Evolutionary conservation across 2,888 invertebrate genomes (phyloP).

Genomic region (Leistus spinibarbis): DNA sequence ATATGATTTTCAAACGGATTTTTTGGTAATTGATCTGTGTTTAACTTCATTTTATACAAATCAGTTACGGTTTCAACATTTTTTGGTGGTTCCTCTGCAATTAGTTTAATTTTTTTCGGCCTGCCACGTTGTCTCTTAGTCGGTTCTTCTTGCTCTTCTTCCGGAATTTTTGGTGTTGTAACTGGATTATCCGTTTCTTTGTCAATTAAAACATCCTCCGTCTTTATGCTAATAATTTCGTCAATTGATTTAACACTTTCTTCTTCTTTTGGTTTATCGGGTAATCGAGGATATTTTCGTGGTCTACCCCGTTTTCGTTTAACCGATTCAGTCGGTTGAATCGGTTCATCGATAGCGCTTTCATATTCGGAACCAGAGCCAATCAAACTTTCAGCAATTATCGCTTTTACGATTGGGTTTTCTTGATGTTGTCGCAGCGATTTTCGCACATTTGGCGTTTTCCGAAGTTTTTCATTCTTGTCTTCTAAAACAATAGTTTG

Average conservation of each 20-base stretch:
- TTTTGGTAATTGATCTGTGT: constrained; percentile 13
- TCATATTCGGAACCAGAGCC: neutral
- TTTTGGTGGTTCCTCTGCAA: neutral
- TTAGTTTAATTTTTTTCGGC: neutral
- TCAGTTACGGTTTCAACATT: constrained; percentile 12
- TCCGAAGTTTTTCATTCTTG: neutral
- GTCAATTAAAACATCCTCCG: neutral
- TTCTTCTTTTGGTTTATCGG: neutral
- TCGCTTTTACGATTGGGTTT: neutral
- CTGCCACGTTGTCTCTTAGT: neutral
- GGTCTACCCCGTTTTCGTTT: constrained; percentile 24
- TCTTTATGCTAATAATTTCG: neutral
- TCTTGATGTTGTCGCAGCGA: neutral
- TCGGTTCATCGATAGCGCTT: neutral
- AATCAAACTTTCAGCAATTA: neutral
- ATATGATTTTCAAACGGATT: constrained; percentile 28
- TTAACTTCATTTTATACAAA: constrained; percentile 28
- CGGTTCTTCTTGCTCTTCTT: neutral
- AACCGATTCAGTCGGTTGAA: neutral
- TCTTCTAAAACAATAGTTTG: neutral
- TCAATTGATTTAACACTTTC: neutral
- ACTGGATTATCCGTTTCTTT: neutral
- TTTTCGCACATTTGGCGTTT: neutral
- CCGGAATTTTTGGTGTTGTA: neutral
- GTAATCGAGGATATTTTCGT: constrained; percentile 8